Evolutionary conservation across 2,113 vertebrate species (phyloP).

Genomic region (Xiphias gladius): DNA sequence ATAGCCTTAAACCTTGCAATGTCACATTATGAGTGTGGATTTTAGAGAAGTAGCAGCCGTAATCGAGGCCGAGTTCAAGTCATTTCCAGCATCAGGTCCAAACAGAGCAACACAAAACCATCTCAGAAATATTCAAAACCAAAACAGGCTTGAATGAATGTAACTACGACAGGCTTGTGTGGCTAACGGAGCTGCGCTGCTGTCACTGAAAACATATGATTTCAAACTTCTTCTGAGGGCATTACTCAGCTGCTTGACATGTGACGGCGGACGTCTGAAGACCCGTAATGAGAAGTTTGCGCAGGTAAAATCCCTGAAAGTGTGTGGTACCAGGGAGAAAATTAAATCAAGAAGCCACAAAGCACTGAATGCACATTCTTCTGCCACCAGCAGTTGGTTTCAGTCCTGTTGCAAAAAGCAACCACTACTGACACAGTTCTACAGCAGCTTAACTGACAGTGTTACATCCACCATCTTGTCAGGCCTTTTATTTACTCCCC

Average conservation of each 20-base stretch:
- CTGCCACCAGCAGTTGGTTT: neutral
- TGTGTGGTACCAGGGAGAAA: neutral
- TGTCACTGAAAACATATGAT: neutral
- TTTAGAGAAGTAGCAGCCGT: neutral
- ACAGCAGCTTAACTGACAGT: neutral
- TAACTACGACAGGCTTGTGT: neutral
- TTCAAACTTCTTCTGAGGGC: neutral
- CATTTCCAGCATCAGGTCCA: conserved; percentile 1
- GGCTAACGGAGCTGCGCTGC: neutral
- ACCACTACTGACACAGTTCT: too few species aligned
- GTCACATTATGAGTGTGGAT: conserved; percentile 10
- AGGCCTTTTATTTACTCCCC: neutral
- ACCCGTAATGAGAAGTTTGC: too few species aligned
- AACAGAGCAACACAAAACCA: neutral
- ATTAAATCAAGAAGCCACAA: neutral
- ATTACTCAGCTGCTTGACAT: too few species aligned
- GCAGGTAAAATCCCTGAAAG: neutral
- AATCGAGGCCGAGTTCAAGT: neutral
- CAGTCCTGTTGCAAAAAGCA: too few species aligned
- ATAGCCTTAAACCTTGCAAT: neutral
- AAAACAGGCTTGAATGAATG: neutral
- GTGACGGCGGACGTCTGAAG: too few species aligned
- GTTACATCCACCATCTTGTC: neutral
- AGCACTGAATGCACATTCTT: neutral
- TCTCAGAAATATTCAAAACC: neutral